phyloP scores from a whole-genome alignment of 2,113 vertebrate species.

The Crypturellus undulatus region DNA sequence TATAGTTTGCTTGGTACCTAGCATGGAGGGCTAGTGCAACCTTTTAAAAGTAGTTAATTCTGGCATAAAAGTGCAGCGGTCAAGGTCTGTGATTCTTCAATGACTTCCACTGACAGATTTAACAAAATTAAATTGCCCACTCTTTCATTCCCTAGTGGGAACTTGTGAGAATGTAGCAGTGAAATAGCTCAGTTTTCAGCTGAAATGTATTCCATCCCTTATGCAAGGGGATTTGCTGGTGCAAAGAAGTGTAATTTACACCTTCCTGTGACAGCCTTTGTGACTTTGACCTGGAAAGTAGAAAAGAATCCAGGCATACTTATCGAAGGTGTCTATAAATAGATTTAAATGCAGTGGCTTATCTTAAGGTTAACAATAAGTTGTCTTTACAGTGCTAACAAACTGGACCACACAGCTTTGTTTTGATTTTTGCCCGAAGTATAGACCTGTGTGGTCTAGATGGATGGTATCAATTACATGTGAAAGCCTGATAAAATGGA shows the following conservation, averaged over 20 bases:
- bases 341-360: slow-evolving; percentile 47
- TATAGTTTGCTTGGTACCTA: slow-evolving; percentile 17
- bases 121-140: slow-evolving; percentile 49
- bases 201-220: slow-evolving; percentile 23
- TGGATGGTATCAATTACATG: slow-evolving; percentile 60
- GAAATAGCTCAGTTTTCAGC: slow-evolving; percentile 30
- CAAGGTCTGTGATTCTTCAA: slow-evolving; percentile 51
- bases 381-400: slow-evolving; percentile 33
- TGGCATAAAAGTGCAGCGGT: slow-evolving; percentile 15
- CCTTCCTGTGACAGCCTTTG: slow-evolving; percentile 13
- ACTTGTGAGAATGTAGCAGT: not conserved
- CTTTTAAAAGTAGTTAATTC: slow-evolving; percentile 42
- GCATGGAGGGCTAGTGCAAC: not conserved
- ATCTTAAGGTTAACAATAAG: slow-evolving; percentile 49
- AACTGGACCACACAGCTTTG: slow-evolving; percentile 69
- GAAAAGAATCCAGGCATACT: slow-evolving; percentile 23
- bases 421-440: slow-evolving; percentile 60
- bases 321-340: slow-evolving; percentile 36
- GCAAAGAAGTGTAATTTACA: slow-evolving; percentile 37
- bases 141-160: not conserved
- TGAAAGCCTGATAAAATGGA: slow-evolving; percentile 68
- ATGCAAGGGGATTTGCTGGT: slow-evolving; percentile 20
- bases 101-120: slow-evolving; percentile 33
- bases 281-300: slow-evolving; percentile 32
- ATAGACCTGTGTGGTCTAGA: slow-evolving; percentile 68